phyloP scores from a whole-genome alignment of 2,888 invertebrate species.

The Clostera curtula region DNA sequence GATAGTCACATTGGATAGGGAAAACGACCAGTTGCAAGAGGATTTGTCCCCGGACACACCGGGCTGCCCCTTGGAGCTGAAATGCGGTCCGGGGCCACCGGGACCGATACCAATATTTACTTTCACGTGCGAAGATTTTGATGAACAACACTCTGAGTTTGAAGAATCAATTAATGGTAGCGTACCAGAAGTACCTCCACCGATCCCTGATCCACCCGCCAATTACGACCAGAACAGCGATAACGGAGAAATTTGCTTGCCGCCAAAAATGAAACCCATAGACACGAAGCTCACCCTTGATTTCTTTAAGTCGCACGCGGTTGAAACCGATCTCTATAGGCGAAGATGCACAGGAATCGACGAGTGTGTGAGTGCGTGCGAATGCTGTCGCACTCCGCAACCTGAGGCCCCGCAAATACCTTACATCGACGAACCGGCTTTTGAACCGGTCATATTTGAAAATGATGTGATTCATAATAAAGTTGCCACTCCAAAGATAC shows the following conservation, averaged over 20 bases:
- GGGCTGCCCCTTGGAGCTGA: slow-evolving; percentile 49
- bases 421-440: slow-evolving; percentile 63
- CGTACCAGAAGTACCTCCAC: slow-evolving; percentile 35
- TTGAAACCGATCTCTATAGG: slow-evolving; percentile 34
- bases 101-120: slow-evolving; percentile 59
- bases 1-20: slow-evolving; percentile 57
- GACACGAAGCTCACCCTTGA: slow-evolving; percentile 56
- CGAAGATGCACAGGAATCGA: slow-evolving; percentile 52
- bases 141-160: slow-evolving; percentile 42
- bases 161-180: no score
- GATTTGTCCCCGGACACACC: slow-evolving; percentile 59
- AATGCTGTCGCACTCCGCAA: slow-evolving; percentile 63
- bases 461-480: slow-evolving; percentile 41
- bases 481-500: slow-evolving; percentile 54
- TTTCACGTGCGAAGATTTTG: slow-evolving; percentile 63
- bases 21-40: slow-evolving; percentile 53
- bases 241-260: slow-evolving; percentile 46
- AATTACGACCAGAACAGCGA: slow-evolving; percentile 48
- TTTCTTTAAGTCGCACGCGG: slow-evolving; percentile 38
- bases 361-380: slow-evolving; percentile 63
- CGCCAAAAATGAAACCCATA: slow-evolving; percentile 60
- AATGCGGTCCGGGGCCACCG: slow-evolving; percentile 23
- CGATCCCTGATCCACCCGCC: slow-evolving; percentile 38
- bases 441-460: slow-evolving; percentile 63
- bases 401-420: slow-evolving; percentile 60